These are phyloP conservation scores for Thinocorus orbignyianus DNA, from an alignment of 2,113 vertebrate genomes.

Conservation along the genomic window DNA sequence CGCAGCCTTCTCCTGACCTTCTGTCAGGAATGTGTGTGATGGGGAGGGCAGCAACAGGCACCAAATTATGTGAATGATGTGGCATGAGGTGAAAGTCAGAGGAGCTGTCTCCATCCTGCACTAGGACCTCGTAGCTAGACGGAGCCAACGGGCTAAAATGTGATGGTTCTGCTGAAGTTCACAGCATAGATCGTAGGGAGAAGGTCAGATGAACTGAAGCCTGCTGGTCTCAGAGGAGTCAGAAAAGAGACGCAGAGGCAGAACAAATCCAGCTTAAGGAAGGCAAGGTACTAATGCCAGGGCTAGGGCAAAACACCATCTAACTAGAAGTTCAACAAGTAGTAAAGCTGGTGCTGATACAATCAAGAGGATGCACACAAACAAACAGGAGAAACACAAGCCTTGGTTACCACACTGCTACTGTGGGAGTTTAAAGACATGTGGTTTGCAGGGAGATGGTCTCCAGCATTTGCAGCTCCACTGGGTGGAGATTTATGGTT, in stretches of 20 bases:
- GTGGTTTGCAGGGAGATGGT: not conserved
- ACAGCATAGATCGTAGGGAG: not conserved
- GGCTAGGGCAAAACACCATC: not conserved
- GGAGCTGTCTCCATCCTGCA: not conserved
- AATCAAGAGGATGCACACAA: not conserved
- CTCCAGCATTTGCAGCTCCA: not conserved
- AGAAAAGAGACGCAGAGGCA: not conserved
- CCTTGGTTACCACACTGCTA: not conserved
- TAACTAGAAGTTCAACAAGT: not conserved
- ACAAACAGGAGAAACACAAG: not conserved
- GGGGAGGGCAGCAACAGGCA: not conserved
- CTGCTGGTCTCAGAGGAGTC: not conserved
- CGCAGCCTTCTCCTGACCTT: not conserved
- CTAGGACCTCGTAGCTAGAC: not conserved
- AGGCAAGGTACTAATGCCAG: not conserved
- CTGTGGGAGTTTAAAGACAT: not conserved
- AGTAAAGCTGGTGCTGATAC: not conserved
- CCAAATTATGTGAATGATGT: not conserved
- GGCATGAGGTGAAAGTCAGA: not conserved
- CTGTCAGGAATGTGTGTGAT: not conserved
- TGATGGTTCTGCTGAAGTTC: not conserved
- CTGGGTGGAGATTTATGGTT: not conserved
- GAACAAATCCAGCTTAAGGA: not conserved
- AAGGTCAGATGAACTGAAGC: not conserved
- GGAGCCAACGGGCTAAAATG: rapidly evolving